A percentile compares a stretch with the other conserved stretches of the same genome.
phyloP scores from a whole-genome alignment of 2,888 invertebrate species.

The Oligia strigilis region DNA sequence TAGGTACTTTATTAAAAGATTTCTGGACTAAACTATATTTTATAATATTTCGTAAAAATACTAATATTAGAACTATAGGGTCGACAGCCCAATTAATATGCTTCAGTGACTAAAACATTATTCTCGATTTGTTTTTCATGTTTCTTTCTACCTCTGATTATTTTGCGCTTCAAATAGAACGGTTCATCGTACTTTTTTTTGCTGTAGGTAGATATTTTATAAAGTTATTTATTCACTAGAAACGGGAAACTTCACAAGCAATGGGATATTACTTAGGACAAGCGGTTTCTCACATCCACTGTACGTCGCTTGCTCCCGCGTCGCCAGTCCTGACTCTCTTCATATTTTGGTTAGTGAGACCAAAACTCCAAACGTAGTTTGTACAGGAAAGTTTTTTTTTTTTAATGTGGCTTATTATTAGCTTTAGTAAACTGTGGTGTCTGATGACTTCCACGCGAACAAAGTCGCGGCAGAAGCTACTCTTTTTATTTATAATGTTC shows the following conservation, averaged over 20 bases:
- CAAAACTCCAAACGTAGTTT: neutral
- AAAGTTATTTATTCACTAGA: neutral
- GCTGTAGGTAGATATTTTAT: neutral
- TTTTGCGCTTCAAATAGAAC: neutral
- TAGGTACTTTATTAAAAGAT: slow-evolving; percentile 27
- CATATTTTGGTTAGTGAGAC: neutral
- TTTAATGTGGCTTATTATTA: neutral
- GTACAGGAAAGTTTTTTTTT: neutral
- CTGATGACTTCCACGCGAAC: neutral
- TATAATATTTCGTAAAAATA: slow-evolving; percentile 8
- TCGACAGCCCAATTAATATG: slow-evolving; percentile 12
- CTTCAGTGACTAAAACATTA: slow-evolving; percentile 6
- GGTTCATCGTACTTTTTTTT: slow-evolving; percentile 10
- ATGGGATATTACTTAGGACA: neutral
- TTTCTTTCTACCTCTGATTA: neutral
- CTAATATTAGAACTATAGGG: slow-evolving; percentile 29
- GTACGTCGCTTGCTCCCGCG: neutral
- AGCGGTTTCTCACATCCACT: neutral
- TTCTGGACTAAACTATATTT: slow-evolving; percentile 26
- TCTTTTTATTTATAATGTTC: neutral
- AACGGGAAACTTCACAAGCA: neutral
- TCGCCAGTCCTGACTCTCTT: neutral
- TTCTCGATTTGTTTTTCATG: neutral
- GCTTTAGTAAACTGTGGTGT: neutral
- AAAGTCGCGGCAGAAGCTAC: neutral